A percentile compares a stretch with the other conserved stretches of the same genome.
Conservation (phyloP, 2,888 invertebrate genomes). For the Ceratothoa steindachneri region DNA sequence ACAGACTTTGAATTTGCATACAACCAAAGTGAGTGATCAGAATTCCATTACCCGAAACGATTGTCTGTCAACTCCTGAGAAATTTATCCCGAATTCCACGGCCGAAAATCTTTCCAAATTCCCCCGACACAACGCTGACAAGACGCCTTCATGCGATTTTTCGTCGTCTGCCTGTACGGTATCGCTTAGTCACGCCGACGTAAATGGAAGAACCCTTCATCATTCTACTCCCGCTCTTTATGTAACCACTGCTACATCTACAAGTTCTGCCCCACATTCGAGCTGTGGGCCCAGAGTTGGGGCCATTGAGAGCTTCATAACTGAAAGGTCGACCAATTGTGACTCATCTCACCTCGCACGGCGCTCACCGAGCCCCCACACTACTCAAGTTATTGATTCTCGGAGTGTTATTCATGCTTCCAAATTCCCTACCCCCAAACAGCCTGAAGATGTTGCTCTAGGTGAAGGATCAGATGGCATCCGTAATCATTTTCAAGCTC, state of each 20-base stretch:
- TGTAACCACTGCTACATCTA: neutral
- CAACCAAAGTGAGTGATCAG: constrained; percentile 2
- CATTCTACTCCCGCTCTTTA: neutral
- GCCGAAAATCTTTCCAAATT: neutral
- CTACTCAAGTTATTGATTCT: constrained; percentile 35
- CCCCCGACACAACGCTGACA: neutral
- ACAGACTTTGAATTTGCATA: constrained; percentile 20
- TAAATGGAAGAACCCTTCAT: neutral
- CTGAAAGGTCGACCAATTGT: constrained; percentile 15
- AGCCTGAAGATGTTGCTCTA: constrained; percentile 57
- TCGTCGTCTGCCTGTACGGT: constrained; percentile 22
- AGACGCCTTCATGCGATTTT: neutral
- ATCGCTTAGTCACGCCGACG: constrained; percentile 21
- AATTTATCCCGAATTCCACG: neutral
- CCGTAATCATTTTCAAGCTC: neutral
- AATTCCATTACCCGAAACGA: neutral
- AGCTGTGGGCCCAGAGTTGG: constrained; percentile 24
- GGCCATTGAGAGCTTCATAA: constrained; percentile 43
- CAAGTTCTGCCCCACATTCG: neutral
- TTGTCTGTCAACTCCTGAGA: neutral
- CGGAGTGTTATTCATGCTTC: constrained; percentile 64
- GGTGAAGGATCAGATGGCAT: neutral
- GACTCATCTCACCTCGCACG: neutral
- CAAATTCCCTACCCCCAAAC: constrained; percentile 72
- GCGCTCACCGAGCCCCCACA: neutral